Evolutionary conservation across 2,113 vertebrate species (phyloP).

Genomic region (Labrus mixtus): DNA sequence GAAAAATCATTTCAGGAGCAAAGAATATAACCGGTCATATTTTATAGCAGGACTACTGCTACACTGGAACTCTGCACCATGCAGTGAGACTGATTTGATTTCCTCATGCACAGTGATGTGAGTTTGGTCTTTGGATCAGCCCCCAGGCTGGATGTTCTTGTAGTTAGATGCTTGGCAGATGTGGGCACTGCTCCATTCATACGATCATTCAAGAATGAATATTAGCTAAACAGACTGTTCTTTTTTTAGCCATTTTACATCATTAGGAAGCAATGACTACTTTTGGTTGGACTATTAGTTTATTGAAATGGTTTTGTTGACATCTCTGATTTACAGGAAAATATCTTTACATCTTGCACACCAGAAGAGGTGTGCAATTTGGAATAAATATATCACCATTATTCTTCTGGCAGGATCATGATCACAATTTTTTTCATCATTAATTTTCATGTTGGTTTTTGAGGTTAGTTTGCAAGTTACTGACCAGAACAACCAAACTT

Average conservation of each 20-base stretch:
- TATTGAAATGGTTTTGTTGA: not conserved
- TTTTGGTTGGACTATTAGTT: not conserved
- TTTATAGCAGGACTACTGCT: constrained; percentile 74
- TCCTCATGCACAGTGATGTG: constrained; percentile 70
- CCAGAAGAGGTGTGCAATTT: not conserved
- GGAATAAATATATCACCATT: too few relatives aligned
- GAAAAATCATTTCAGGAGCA: constrained; percentile 74
- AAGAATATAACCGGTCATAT: constrained; percentile 71
- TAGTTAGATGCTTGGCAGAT: constrained; percentile 55
- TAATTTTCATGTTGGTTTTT: too few relatives aligned
- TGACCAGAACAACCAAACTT: too few relatives aligned
- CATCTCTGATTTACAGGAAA: not conserved
- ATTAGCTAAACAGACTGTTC: constrained; percentile 18
- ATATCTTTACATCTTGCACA: constrained; percentile 15
- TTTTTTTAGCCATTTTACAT: constrained; percentile 8
- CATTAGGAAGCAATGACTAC: not conserved
- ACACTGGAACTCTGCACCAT: constrained; percentile 73
- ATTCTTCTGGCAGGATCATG: too few relatives aligned
- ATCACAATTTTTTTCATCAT: too few relatives aligned
- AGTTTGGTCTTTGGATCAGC: constrained; percentile 44
- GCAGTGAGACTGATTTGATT: constrained; percentile 79
- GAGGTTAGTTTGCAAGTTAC: too few relatives aligned
- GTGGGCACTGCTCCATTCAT: constrained; percentile 28
- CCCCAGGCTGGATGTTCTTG: constrained; percentile 41
- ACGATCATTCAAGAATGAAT: constrained; percentile 29